Evolutionary conservation across 2,797 vertebrate species (phyloP), one percentile per base, ranked within the genome.

Genomic region (Hoplostethus mediterraneus): DNA sequence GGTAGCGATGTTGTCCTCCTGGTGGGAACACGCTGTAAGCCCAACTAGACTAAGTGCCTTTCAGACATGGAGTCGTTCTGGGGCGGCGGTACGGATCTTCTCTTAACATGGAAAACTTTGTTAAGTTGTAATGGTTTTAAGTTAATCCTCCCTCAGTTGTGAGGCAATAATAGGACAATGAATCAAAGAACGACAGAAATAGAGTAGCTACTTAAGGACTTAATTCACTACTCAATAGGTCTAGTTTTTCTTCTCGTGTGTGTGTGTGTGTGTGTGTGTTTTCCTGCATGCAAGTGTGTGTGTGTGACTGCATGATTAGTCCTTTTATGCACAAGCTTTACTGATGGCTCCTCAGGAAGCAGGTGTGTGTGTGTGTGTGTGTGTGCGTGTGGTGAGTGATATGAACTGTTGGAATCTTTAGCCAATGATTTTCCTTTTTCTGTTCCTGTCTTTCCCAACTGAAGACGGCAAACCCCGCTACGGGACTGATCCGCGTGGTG

Each of bases 91-190:
- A 4, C 17, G 9, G 21, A 53, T 44, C 47, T 48, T 55, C 48
- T n/a, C 56, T 57, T 57, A 12, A 40, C 38, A 51, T 56, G 7
- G 13, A 48, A 48, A 78, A 47, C 48, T 38, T 38, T 71, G 42
- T 65, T 58, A 57, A 75, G 60, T 64, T 38, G 30, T 70, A 70
- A 80, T 61, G 75, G 71, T 73, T 86, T 78, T 54, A 67, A 66
- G 40, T 54, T 79, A 82, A 85, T 79, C 60, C 62, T 51, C 16
- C 8, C 21, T 21, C 44, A 70, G 66, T 64, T 80, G 74, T 83
- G 64, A 66, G 55, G 58, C 65, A 75, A 84, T 72, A 74, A 61
- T 56, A 48, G 21, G 63, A 0, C 14, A 79, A 59, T 63, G 36
- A 75, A 70, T 74, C 30, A 77, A 77, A 76, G 76, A 77, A 71